Conservation (phyloP, 2,888 invertebrate genomes). For the Pedicia rivosa region DNA sequence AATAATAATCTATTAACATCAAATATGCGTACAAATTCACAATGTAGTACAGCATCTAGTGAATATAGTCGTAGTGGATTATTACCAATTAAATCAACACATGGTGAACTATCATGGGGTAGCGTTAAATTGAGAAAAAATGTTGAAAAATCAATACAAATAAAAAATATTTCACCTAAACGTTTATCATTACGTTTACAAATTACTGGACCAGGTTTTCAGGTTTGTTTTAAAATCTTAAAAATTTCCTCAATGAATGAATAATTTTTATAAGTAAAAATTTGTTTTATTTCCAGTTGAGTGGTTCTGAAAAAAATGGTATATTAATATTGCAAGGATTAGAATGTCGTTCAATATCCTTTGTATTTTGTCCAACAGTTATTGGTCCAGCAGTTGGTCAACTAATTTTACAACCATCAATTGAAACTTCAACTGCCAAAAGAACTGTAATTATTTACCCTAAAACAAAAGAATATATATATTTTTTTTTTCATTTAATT, state of each 20-base stretch:
- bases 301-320: slow-evolving; percentile 24
- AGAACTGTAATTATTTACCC: slow-evolving; percentile 4
- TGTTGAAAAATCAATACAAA: slow-evolving; percentile 35
- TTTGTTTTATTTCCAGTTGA: no score
- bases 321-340: slow-evolving; percentile 34
- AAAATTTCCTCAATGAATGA: no score
- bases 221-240: slow-evolving; percentile 21
- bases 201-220: slow-evolving; percentile 34
- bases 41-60: slow-evolving; percentile 27
- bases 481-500: background rate
- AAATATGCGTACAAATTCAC: slow-evolving; percentile 20
- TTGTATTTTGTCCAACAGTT: slow-evolving; percentile 38
- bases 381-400: slow-evolving; percentile 37
- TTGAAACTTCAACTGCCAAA: slow-evolving; percentile 8
- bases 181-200: slow-evolving; percentile 37
- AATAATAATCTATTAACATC: slow-evolving; percentile 4
- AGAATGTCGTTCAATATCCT: slow-evolving; percentile 37
- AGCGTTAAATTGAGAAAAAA: slow-evolving; percentile 38
- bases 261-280: background rate
- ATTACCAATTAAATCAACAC: slow-evolving; percentile 38
- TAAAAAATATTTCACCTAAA: slow-evolving; percentile 39
- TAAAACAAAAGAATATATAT: background rate
- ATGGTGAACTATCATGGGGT: slow-evolving; percentile 40
- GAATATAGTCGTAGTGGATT: slow-evolving; percentile 26
- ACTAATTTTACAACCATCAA: slow-evolving; percentile 35